Base-by-base conservation (phyloP, 2,888 invertebrate species). In the Spatulosminthurus flaviceps region DNA sequence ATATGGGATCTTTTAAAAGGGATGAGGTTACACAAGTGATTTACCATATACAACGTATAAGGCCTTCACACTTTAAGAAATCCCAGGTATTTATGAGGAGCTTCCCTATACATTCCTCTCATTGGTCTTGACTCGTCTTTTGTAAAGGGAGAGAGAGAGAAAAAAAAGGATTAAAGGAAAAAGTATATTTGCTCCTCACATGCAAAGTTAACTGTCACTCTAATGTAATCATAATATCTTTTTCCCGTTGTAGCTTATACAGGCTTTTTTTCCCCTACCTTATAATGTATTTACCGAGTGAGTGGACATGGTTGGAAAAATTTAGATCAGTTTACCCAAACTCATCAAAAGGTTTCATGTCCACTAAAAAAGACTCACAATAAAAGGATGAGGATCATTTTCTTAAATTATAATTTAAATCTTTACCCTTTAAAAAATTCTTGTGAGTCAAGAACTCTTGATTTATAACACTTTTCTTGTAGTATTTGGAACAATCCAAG, bases 111-210 rank as follows among this genome's bases (percentile, higher is more conserved):
- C n/a, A 2, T 22, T 71, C 71, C 78, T 76, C 67, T n/a, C 42
- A 22, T 42, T 4, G 26, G 4, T 61, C 64, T 73, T 70, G 51
- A 67, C 21, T n/a, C 9, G 61, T 43, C 64, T 16, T 2, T n/a
- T n/a, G 34, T 28, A 69, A 29, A 71, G 24, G 28, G 69, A 77
- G n/a, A n/a, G n/a, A n/a, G n/a, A n/a, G n/a, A 43, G 71, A 78
- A 60, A 70, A 72, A 67, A 41, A 21, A 60, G 73, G 73, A 77
- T 78, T 75, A 69, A 72, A 43, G 73, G 79, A 79, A 81, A 79
- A 79, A 79, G 79, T 77, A 79, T 81, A 79, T 79, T 79, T 77
- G 75, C 66, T 79, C 73, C 78, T 76, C 67, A 77, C 77, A 79
- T 77, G 77, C 79, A 66, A n/a, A 80, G 67, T 75, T 19, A 60